phyloP scores from a whole-genome alignment of 1,140 invertebrate genomes.

The Copidosoma floridanum region DNA sequence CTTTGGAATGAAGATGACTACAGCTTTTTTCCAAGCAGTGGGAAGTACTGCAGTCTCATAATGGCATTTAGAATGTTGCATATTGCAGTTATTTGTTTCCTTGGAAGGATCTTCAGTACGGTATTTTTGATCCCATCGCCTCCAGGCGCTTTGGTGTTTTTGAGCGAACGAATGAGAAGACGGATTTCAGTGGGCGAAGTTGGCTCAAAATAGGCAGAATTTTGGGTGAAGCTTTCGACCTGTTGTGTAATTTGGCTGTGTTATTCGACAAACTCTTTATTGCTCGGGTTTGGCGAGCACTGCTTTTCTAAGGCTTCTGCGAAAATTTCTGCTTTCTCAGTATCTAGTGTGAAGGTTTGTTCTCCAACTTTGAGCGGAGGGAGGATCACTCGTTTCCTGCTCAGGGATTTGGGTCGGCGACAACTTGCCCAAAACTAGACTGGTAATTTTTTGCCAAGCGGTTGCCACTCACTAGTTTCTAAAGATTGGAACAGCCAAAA shows the following conservation, averaged over 20 bases:
- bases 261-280: neutral
- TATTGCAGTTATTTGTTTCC: neutral
- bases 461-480: too few relatives aligned
- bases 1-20: neutral
- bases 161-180: neutral
- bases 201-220: neutral
- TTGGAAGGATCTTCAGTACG: slow-evolving; percentile 8
- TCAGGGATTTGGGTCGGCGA: slow-evolving; percentile 1
- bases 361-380: neutral
- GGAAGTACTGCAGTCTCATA: neutral
- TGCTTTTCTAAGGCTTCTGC: neutral
- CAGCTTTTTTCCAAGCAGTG: neutral
- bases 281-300: slow-evolving; percentile 7
- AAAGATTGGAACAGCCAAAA: too few relatives aligned
- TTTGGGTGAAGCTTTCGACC: neutral
- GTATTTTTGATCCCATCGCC: slow-evolving; percentile 5
- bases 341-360: neutral
- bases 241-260: neutral
- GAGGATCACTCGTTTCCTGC: neutral
- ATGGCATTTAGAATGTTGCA: neutral
- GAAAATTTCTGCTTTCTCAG: slow-evolving; percentile 1
- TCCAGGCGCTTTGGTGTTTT: slow-evolving; percentile 13
- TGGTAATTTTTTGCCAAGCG: too few relatives aligned
- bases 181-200: slow-evolving; percentile 4
- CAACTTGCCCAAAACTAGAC: too few relatives aligned